Base-by-base conservation (phyloP, 2,797 vertebrate species). In the Malacoctenus gilli region DNA sequence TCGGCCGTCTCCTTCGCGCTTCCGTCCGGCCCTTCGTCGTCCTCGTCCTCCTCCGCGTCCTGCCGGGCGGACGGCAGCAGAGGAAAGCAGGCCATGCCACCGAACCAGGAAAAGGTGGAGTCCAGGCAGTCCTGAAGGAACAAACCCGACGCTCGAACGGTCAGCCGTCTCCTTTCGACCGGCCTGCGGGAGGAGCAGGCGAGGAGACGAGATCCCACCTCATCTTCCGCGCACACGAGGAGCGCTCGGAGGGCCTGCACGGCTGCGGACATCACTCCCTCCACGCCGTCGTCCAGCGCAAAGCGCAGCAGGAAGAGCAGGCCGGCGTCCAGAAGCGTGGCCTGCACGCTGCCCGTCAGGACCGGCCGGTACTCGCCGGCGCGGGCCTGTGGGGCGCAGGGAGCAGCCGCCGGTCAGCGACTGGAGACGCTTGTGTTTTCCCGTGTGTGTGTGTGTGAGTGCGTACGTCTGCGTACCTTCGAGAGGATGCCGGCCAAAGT, bases 261-360 rank as follows among this genome's bases (percentile, higher is more conserved):
- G 0, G 95, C 91, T 0, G 95, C 93, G 54, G 93, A 92, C 63
- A 97, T 92, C 68, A 95, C 96, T 34, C 93, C 93, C 39, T 96
- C 95, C 57, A 94, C 91, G 0, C 89, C 23, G 50, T 98, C 95
- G 18, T 99, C 97, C 89, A 99, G 72, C 0, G 95, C 94, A 79
- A 96, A 98, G 59, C 97, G 95, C 35, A 99, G 88, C 60, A 99
- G 82, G 88, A 99, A 99, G 39, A 99, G 90, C 73, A 99, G 93
- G 6, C 97, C 97, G 1, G 97, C 96, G 14, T 99, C 97, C 11
- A 99, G 91, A 51, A 99, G 89, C 18, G 94, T 91, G 20, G 78
- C 81, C 51, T 90, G 59, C 58, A 99, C 19, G 1, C 91, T 96
- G 71, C 93, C 93, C 55, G 87, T 93, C 51, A 99, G 71, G 1